Conservation (phyloP, 2,888 invertebrate species). For the Crepidodera aurea region DNA sequence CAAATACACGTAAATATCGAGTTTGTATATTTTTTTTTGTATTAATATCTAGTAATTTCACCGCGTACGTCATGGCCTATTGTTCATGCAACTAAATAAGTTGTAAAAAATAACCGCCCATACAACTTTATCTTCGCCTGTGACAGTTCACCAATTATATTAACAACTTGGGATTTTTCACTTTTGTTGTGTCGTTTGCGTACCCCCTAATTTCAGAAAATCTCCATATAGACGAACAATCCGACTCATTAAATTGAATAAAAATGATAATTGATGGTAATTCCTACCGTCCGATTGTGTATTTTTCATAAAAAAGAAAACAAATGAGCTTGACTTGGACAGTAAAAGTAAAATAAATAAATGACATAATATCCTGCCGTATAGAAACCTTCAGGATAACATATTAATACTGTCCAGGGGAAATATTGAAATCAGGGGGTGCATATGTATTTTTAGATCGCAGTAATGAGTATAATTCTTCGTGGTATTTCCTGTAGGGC, state of each 20-base stretch:
- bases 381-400: conserved; percentile 55
- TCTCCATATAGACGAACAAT: conserved; percentile 35
- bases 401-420: conserved; percentile 59
- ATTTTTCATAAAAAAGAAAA: conserved; percentile 45
- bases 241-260: conserved; percentile 49
- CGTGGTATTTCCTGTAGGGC: conserved; percentile 56
- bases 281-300: conserved; percentile 44
- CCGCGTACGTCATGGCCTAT: too few relatives aligned
- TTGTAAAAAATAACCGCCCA: background rate
- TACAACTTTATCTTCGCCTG: background rate
- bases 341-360: conserved; percentile 53
- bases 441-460: conserved; percentile 59
- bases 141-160: background rate
- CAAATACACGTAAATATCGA: too few relatives aligned
- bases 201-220: conserved; percentile 33
- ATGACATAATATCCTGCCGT: conserved; percentile 56
- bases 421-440: conserved; percentile 60
- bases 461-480: conserved; percentile 59
- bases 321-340: conserved; percentile 46
- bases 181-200: conserved; percentile 30
- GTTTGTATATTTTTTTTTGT: too few relatives aligned
- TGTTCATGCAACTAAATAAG: too few relatives aligned
- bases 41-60: too few relatives aligned
- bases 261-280: conserved; percentile 50
- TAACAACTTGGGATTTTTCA: conserved; percentile 24